Evolutionary conservation across 2,888 invertebrate genomes (phyloP), one percentile per base, ranked within the genome.

Genomic region (Lasioglossum leucozonium): DNA sequence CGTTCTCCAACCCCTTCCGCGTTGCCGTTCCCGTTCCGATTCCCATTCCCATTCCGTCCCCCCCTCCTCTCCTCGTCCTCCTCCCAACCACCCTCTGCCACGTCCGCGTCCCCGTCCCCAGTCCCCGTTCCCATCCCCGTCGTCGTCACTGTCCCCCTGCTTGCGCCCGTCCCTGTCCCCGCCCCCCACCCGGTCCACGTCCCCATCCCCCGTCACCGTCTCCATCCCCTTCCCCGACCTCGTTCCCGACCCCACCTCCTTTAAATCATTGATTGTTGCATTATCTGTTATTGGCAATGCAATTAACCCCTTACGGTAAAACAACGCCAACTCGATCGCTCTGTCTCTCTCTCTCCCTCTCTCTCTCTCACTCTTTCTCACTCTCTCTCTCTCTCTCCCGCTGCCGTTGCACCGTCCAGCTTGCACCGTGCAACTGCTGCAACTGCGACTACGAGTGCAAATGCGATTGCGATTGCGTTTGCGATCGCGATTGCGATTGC

Each of bases 221-320:
- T 77, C 67, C 77, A 16, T 26, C 40, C 78, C 37, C 55, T n/a
- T 69, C 82, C 78, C 37, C 44, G 47, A 62, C 85, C 77, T 77
- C 73, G 82, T 75, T 84, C 74, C 81, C 81, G 80, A 67, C 84
- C 82, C 84, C 86, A 79, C 88, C 89, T 84, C 92, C 92, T 92
- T 92, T 94, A 95, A 95, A 94, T 95, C 94, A 95, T 94, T 93
- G 94, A 95, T 94, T 94, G 94, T 94, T 93, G 94, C 93, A 95
- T 95, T 95, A 95, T 94, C 95, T 94, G 94, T 94, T 95, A 95
- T 94, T 95, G 95, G 94, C 94, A 94, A 94, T 94, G 94, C 94
- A 94, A 95, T 94, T 94, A 94, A 94, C 93, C 94, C 94, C 93
- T 94, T 94, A 94, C 93, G 91, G 92, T 93, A 93, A 93, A 94